Evolutionary conservation across 2,888 invertebrate species (phyloP), one percentile per base, ranked within the genome.

Genomic region (Ormia ochracea): DNA sequence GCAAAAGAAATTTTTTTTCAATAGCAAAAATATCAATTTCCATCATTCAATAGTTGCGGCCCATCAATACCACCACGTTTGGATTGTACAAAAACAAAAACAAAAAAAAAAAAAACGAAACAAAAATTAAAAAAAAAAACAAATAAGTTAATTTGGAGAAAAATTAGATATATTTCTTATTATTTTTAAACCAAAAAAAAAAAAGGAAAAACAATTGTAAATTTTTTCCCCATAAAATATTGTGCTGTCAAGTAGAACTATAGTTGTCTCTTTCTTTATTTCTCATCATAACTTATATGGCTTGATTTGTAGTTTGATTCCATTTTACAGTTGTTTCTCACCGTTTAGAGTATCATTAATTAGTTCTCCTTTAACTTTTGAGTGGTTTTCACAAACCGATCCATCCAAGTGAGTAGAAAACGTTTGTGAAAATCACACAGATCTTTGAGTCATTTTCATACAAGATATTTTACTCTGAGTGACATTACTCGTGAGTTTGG

Each of bases 31-130:
- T 89, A 89, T 88, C 86, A 88, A 85, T 88, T 89, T 90, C 90
- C 89, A 89, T 89, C 89, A 89, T 90, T 90, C 72, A 76, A 86
- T 86, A 88, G 87, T 89, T 80, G 89, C 88, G 89, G 90, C 89
- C 90, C 90, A 90, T 89, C 87, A 86, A 85, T 69, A 78, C 63
- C 61, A 81, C 69, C 56, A 59, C 56, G 58, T 75, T 75, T 65
- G 69, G 69, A 77, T 70, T 58, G n/a, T 48, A 65, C 48, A 69
- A 19, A 36, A 78, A 19, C 78, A 23, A 54, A 61, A 43, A 72
- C 14, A 38, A 76, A 17, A 78, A 28, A 43, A 19, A 58, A 58
- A 54, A n/a, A n/a, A 56, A 56, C 14, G 23, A 19, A n/a, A 41
- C 59, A 41, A 72, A 72, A 48, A 48, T 26, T n/a, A n/a, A n/a